Base-by-base conservation (phyloP, 2,888 invertebrate species). In the Erebia epiphron region DNA sequence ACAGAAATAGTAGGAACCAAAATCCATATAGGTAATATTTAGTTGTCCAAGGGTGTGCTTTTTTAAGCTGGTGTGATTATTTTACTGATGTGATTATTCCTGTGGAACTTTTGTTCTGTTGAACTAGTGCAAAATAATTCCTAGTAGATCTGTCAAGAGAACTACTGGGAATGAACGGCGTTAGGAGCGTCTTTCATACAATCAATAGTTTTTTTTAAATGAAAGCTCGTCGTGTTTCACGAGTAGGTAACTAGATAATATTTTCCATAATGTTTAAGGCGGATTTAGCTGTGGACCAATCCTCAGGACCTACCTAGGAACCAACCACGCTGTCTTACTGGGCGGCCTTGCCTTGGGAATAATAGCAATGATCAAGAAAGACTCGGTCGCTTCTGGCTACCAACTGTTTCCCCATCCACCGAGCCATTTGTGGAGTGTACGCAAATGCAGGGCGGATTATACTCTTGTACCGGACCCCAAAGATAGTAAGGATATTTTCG, bases 231-330 rank as follows among this genome's bases (percentile, higher is more conserved):
- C 35, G 35, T 35, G 7, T 7, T 35, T 35, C 35, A 35, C 7
- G 7, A 35, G 7, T 35, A 35, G 26, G 1, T 21, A 21, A 2
- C 2, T 21, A 2, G 2, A 57, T n/a, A 72, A 35, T 18, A 14
- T 13, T 54, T 61, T 13, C 16, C 16, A n/a, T 16, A 60, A 13
- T 43, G 2, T 16, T 58, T 0, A 75, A 91, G 92, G 92, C 67
- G 92, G 92, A 0, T 8, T 87, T 0, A 85, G 90, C 0, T 90
- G 91, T 67, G 90, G 90, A 0, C 92, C 92, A 0, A 83, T 91
- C 5, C 61, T 84, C 1, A 89, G 85, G 0, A 65, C 74, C 18
- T 91, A 90, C 72, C 18, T 88, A 0, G 80, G 88, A 1, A 84
- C 84, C 2, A 80, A 79, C 54, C 90, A 91, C 75, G 89, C 83